Evolutionary conservation across 2,113 vertebrate genomes (phyloP).

Genomic region (Anser cygnoides): DNA sequence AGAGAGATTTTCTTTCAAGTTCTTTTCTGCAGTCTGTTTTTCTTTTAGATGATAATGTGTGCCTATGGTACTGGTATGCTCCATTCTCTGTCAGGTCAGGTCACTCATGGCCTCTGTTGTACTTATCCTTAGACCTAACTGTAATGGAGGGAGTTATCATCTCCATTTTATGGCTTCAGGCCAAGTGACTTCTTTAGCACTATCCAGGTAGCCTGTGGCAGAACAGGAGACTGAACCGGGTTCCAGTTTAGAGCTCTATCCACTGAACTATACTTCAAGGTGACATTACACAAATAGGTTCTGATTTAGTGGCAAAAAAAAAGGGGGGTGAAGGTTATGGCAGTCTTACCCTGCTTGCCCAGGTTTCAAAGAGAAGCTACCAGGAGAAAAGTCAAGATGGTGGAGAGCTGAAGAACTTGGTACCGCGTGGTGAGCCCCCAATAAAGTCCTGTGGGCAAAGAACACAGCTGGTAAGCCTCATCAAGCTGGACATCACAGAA

Average conservation of each 20-base stretch:
- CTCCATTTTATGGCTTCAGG: not conserved
- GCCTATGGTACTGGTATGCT: not conserved
- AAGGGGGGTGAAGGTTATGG: not conserved
- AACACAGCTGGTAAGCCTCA: not conserved
- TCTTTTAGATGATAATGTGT: not conserved
- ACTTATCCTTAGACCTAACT: not conserved
- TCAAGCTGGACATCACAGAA: not conserved
- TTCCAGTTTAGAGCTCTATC: not conserved
- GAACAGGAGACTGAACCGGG: not conserved
- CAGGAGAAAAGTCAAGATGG: accelerated
- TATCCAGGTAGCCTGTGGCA: not conserved
- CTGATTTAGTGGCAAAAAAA: not conserved
- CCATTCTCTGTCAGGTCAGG: not conserved
- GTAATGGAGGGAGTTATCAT: not conserved
- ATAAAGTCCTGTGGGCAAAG: not conserved
- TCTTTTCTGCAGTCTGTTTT: not conserved
- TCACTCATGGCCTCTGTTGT: not conserved
- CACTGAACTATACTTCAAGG: not conserved
- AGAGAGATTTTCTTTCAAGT: not conserved
- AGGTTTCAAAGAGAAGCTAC: not conserved
- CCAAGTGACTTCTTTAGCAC: not conserved
- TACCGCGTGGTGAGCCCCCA: not conserved
- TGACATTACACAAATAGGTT: not conserved
- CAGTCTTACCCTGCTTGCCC: not conserved
- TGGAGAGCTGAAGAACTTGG: not conserved